These are phyloP conservation scores for Sphecodes monilicornis DNA, from an alignment of 2,888 invertebrate species.

Conservation along the genomic window DNA sequence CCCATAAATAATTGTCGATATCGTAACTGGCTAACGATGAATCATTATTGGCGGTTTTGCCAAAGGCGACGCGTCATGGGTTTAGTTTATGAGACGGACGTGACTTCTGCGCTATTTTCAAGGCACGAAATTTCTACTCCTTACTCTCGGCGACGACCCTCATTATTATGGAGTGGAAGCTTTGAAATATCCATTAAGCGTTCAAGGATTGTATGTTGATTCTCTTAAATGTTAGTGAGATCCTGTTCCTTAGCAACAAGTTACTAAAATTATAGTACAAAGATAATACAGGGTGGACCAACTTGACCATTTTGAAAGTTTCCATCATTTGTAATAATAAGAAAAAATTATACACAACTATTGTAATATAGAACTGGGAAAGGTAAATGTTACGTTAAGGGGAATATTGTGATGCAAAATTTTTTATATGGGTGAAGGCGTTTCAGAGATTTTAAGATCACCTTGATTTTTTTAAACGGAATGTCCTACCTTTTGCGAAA, in stretches of 20 bases:
- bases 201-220: background rate
- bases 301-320: too few species aligned
- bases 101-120: background rate
- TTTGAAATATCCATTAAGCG: background rate
- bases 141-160: background rate
- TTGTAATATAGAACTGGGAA: too few species aligned
- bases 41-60: constrained; percentile 30
- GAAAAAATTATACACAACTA: too few species aligned
- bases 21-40: constrained; percentile 19
- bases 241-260: background rate
- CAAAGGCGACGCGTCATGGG: background rate
- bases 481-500: too few species aligned
- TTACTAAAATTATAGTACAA: background rate
- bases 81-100: background rate
- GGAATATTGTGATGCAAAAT: too few species aligned
- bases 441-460: too few species aligned
- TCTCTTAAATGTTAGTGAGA: background rate
- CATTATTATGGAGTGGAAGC: background rate
- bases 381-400: too few species aligned
- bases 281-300: too few species aligned
- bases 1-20: constrained; percentile 46
- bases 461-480: too few species aligned
- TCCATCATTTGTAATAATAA: too few species aligned
- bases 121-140: background rate
- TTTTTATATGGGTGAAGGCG: too few species aligned